A percentile compares a stretch with the other conserved stretches of the same genome.
phyloP scores from a whole-genome alignment of 2,113 vertebrate genomes.

The Atrichornis clamosus region DNA sequence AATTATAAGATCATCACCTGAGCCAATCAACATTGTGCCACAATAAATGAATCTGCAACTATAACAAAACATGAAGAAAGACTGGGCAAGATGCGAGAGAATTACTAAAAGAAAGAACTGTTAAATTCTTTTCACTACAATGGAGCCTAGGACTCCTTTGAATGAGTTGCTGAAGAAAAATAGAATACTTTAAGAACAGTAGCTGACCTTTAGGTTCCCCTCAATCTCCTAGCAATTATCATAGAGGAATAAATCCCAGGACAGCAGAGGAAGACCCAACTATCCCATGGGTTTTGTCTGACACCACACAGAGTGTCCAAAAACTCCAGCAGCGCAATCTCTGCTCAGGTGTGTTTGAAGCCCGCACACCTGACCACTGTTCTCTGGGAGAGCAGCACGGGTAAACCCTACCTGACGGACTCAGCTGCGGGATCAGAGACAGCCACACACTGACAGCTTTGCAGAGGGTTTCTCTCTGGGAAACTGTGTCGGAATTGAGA shows the following conservation, averaged over 20 bases:
- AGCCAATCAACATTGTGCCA: background rate
- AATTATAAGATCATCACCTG: background rate
- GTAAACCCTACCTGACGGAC: conserved; percentile 1
- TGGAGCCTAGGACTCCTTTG: background rate
- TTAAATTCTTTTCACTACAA: background rate
- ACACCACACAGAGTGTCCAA: background rate
- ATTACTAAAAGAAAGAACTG: background rate
- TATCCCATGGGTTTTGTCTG: background rate
- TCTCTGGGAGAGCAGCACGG: conserved; percentile 8
- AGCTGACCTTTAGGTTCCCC: background rate
- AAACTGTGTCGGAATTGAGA: conserved; percentile 5
- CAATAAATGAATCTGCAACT: background rate
- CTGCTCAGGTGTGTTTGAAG: background rate
- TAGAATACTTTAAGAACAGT: background rate
- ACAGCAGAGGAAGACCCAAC: background rate
- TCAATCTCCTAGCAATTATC: background rate
- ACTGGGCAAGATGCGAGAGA: background rate
- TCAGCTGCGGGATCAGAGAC: conserved; percentile 21
- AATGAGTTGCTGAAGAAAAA: background rate
- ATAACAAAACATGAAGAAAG: background rate
- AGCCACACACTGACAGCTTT: conserved; percentile 20
- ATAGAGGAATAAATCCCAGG: background rate
- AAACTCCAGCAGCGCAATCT: background rate
- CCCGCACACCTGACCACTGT: background rate
- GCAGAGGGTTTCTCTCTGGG: conserved; percentile 12